Evolutionary conservation across 2,888 invertebrate species (phyloP).

Genomic region (Timema cristinae): DNA sequence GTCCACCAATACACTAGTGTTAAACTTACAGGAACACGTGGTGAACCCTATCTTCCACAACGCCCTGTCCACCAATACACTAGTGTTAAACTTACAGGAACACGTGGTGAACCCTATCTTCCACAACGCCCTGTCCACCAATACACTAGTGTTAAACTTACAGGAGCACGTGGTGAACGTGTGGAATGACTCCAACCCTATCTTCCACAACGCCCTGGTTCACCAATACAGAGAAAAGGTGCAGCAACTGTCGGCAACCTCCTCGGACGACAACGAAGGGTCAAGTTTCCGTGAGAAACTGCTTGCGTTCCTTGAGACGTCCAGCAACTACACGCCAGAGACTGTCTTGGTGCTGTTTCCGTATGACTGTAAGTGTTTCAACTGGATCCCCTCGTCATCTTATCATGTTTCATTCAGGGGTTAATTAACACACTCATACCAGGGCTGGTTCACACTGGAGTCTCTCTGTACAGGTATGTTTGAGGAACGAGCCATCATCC

Average conservation of each 20-base stretch:
- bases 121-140: constrained; percentile 71
- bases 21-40: constrained; percentile 69
- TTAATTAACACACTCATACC: no score
- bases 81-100: constrained; percentile 52
- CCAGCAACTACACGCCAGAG: constrained; percentile 79
- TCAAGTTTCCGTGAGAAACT: constrained; percentile 60
- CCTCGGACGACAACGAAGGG: constrained; percentile 48
- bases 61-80: constrained; percentile 61
- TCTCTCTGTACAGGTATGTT: constrained; percentile 55
- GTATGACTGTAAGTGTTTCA: constrained; percentile 53
- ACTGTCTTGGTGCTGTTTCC: constrained; percentile 84
- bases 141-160: constrained; percentile 56
- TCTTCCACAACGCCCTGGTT: constrained; percentile 87
- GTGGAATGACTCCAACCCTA: constrained; percentile 80
- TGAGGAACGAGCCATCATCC: constrained; percentile 91
- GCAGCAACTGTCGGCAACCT: constrained; percentile 35
- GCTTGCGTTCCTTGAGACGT: constrained; percentile 74
- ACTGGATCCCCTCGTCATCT: not conserved
- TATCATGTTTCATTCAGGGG: no score
- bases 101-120: constrained; percentile 85
- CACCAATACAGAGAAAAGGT: constrained; percentile 79
- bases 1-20: constrained; percentile 49
- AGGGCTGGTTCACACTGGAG: no score
- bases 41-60: constrained; percentile 87
- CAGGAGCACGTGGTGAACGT: constrained; percentile 85